phyloP scores from a whole-genome alignment of 2,113 vertebrate species.

The Oryctolagus cuniculus region mOryCun1.1 NC_091442.1:104888501-104889000 shows the following conservation, averaged over 20 bases:
- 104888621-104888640: background rate
- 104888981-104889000: background rate
- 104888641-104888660: background rate
- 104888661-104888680: background rate
- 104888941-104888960: background rate
- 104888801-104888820: background rate
- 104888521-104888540: background rate
- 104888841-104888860: background rate
- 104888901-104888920: background rate
- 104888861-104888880: background rate
- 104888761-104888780: too few relatives aligned
- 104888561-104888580: background rate
- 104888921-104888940: background rate
- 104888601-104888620: background rate
- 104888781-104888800: background rate
- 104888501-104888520: background rate
- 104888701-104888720: background rate
- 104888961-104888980: background rate
- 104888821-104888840: background rate
- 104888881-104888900: background rate
- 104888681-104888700: background rate
- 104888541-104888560: background rate
- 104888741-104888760: background rate
- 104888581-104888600: background rate
- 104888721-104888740: background rate